Percentiles rank a stretch among this genome's conserved stretches.
Conservation (phyloP, 2,797 vertebrate genomes). For the Otolemur crassicaudatus region DNA sequence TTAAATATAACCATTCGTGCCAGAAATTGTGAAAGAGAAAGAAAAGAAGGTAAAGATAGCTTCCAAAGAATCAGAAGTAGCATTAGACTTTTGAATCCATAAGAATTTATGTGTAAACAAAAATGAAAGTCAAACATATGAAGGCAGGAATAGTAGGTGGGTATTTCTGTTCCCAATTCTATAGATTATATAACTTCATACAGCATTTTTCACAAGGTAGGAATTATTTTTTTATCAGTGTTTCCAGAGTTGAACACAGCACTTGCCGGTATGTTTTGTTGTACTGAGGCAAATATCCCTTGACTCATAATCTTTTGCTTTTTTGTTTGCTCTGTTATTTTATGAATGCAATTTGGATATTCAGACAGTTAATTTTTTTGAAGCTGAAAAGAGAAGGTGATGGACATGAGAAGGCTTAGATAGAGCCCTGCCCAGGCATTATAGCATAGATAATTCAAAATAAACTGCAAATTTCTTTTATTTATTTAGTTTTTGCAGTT, state of each 20-base stretch:
- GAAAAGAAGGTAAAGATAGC: background rate
- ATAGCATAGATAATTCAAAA: background rate
- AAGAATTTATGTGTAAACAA: background rate
- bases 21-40: background rate
- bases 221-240: background rate
- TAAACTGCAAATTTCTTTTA: background rate
- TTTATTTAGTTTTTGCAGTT: no score
- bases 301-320: background rate
- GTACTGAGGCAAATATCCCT: background rate
- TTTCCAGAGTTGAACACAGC: background rate
- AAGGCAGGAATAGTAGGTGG: background rate
- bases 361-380: background rate
- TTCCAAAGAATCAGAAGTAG: background rate
- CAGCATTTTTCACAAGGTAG: background rate
- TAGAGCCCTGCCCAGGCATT: background rate
- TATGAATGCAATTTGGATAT: background rate
- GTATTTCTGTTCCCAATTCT: background rate
- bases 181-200: background rate
- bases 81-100: background rate
- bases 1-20: background rate
- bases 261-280: background rate
- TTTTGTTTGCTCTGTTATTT: background rate
- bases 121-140: background rate
- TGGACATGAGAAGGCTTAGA: background rate
- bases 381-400: background rate